phyloP scores from a whole-genome alignment of 2,113 vertebrate species.

The Ctenomys sociabilis region DNA sequence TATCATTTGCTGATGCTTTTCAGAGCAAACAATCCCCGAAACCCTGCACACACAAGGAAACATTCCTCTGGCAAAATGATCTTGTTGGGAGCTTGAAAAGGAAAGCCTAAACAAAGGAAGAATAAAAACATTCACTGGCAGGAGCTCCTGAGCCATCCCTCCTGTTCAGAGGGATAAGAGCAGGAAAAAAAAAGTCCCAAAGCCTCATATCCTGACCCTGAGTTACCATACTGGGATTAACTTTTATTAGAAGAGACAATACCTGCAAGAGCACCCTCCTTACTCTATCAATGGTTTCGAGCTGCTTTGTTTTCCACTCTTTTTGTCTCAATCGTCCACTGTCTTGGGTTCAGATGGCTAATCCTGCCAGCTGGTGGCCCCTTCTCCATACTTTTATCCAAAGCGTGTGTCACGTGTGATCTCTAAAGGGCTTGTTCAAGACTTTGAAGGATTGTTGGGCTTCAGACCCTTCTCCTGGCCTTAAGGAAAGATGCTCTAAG shows the following conservation, averaged over 20 bases:
- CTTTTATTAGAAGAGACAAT: not conserved
- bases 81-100: slow-evolving; percentile 56
- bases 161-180: slow-evolving; percentile 34
- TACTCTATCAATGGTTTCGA: not conserved
- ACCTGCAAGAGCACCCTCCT: not conserved
- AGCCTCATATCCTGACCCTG: not conserved
- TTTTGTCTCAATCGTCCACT: not conserved
- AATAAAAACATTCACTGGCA: not conserved
- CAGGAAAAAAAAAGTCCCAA: not conserved
- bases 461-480: not conserved
- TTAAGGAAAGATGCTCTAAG: not conserved
- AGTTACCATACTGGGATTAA: not conserved
- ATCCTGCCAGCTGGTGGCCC: not conserved
- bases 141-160: not conserved
- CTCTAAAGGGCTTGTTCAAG: not conserved
- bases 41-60: slow-evolving; percentile 46
- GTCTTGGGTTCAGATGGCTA: not conserved
- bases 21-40: slow-evolving; percentile 67
- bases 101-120: slow-evolving; percentile 52
- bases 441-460: not conserved
- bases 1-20: slow-evolving; percentile 64
- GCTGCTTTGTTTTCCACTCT: not conserved
- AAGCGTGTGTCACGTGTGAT: not conserved
- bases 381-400: not conserved
- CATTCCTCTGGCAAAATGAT: slow-evolving; percentile 37